Evolutionary conservation across 2,113 vertebrate species (phyloP), one percentile per base, ranked within the genome.

Genomic region (Mellivora capensis): DNA sequence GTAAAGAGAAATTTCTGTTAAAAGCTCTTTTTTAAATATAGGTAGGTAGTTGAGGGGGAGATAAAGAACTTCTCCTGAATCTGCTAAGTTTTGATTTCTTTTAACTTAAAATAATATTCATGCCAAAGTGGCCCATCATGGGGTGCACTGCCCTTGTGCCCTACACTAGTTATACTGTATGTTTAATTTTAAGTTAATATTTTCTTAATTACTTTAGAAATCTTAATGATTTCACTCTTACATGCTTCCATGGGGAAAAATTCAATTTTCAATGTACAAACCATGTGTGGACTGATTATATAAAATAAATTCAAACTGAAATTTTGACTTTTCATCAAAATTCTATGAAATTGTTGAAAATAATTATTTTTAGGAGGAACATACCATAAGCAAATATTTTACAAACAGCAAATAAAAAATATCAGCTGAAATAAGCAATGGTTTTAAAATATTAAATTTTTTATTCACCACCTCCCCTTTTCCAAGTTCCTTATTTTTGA

Each of bases 291-390:
- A 74, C 4, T 20, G 37, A 91, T 77, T 89, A n/a, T 79, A 74
- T 29, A 72, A 47, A 85, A 64, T 49, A 6, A 69, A 72, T 85
- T 85, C 17, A 87, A 82, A 39, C 1, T 23, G 54, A 93, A 96
- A 49, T 77, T 18, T 49, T 95, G 25, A 21, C 12, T 84, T 80
- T 85, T 90, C 42, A 88, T 90, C 29, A 82, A 85, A 88, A 90
- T 82, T 88, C 17, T 23, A 87, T 52, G 49, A 18, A 93, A 54
- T 57, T 97, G 13, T 76, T 96, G 61, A 97, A 93, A 94, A 77
- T 29, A n/a, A 71, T 93, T 95, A 59, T 93, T 95, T 91, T 49
- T 88, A 83, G 76, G 52, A 67, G 47, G 74, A 93, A 59, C 79
- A 83, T 84, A 77, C 34, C 67, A 77, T 72, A 62, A 91, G 74